Conservation (phyloP, 2,888 invertebrate genomes). For the Drosophila conformis region DNA sequence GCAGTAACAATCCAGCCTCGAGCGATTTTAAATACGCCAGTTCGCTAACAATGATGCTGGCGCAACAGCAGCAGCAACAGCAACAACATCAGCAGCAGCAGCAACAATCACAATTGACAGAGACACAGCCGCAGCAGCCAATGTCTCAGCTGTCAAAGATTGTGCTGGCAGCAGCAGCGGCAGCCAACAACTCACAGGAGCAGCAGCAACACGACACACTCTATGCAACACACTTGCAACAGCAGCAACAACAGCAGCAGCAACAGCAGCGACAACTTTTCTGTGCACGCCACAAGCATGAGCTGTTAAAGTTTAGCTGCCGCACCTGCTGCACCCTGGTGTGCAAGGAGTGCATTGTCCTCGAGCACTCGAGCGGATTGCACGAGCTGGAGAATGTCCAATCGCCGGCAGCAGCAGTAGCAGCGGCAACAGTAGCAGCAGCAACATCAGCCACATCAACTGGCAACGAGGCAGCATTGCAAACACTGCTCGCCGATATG, state of each 20-base stretch:
- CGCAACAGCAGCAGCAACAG: slow-evolving; percentile 74
- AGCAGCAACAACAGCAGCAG: slow-evolving; percentile 43
- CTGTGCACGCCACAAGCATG: slow-evolving; percentile 95
- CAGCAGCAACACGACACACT: slow-evolving; percentile 42
- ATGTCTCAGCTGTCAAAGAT: slow-evolving; percentile 83
- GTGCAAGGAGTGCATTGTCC: slow-evolving; percentile 96
- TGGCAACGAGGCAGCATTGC: slow-evolving; percentile 89
- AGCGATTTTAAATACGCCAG: slow-evolving; percentile 82
- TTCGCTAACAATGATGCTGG: slow-evolving; percentile 82
- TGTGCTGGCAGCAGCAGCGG: slow-evolving; percentile 73
- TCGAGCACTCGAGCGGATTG: slow-evolving; percentile 92
- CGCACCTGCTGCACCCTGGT: slow-evolving; percentile 96
- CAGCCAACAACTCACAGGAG: slow-evolving; percentile 62
- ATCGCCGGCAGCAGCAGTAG: slow-evolving; percentile 87
- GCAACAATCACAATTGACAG: slow-evolving; percentile 46
- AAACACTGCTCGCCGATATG: slow-evolving; percentile 91
- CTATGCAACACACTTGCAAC: slow-evolving; percentile 51
- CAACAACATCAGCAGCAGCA: slow-evolving; percentile 67
- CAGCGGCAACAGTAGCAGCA: slow-evolving; percentile 81
- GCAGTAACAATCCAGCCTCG: slow-evolving; percentile 70
- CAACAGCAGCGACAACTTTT: slow-evolving; percentile 83
- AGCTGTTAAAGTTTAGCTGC: slow-evolving; percentile 96
- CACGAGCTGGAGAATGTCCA: slow-evolving; percentile 95
- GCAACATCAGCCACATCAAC: slow-evolving; percentile 84
- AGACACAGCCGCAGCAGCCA: slow-evolving; percentile 60